A percentile compares a stretch with the other conserved stretches of the same genome.
These are phyloP conservation scores for Ormyrus labotus DNA, from an alignment of 2,888 invertebrate species.

Conservation along the genomic window DNA sequence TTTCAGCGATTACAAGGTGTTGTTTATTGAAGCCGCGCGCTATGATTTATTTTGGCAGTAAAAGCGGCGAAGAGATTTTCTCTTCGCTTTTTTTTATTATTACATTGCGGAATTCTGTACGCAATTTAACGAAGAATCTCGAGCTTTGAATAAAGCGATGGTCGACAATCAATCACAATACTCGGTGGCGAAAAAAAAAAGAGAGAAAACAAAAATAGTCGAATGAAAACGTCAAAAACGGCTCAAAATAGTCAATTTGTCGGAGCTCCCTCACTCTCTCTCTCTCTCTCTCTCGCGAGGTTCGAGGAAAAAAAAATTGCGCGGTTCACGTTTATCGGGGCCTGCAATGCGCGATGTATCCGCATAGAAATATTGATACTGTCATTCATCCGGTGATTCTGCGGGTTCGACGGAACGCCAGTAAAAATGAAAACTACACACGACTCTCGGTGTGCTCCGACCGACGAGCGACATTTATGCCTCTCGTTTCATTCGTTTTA, in stretches of 20 bases:
- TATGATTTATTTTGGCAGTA: too few relatives aligned
- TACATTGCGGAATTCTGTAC: too few relatives aligned
- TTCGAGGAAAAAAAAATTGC: constrained; percentile 24
- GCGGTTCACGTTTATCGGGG: constrained; percentile 29
- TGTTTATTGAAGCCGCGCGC: constrained; percentile 17
- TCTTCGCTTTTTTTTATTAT: too few relatives aligned
- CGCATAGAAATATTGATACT: constrained; percentile 41
- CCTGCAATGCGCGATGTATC: not conserved
- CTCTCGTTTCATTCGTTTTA: too few relatives aligned
- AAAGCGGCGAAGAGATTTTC: too few relatives aligned
- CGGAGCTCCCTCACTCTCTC: not conserved
- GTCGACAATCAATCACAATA: too few relatives aligned
- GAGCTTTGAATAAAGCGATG: too few relatives aligned
- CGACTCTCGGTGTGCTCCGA: too few relatives aligned
- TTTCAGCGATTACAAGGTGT: constrained; percentile 25
- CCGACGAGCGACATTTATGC: too few relatives aligned
- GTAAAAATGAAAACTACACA: too few relatives aligned
- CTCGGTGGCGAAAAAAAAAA: not conserved
- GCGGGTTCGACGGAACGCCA: constrained; percentile 7
- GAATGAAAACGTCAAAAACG: constrained; percentile 17
- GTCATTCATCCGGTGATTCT: constrained; percentile 29
- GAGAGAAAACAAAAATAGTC: not conserved
- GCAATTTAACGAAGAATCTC: too few relatives aligned
- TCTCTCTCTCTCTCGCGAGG: constrained; percentile 1
- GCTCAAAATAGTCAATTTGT: constrained; percentile 41